Conservation (phyloP, 2,113 vertebrate species). For the Cavia aperea region DNA sequence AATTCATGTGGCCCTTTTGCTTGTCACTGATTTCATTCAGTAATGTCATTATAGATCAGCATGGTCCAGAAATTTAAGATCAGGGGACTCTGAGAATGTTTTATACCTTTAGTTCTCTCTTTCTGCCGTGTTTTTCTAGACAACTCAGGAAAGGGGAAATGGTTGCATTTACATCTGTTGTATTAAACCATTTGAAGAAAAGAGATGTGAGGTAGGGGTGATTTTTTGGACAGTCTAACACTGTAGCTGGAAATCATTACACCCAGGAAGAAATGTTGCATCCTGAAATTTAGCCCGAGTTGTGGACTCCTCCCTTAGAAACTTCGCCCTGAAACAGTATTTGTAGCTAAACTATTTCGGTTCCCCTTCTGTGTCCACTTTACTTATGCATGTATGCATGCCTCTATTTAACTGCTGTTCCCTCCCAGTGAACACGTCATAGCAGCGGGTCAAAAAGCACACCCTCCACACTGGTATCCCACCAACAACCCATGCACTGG, state of each 20-base stretch:
- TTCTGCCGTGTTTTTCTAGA: neutral
- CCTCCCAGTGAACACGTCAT: neutral
- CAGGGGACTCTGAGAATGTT: neutral
- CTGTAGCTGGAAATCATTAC: neutral
- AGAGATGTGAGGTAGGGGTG: neutral
- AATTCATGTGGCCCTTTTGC: neutral
- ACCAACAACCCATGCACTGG: neutral
- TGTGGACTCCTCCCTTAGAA: neutral
- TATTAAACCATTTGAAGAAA: neutral
- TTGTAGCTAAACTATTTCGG: rapidly evolving
- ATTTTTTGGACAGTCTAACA: neutral
- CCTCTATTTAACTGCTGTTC: neutral
- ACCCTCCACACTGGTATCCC: rapidly evolving
- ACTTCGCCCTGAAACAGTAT: neutral
- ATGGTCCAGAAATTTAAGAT: neutral
- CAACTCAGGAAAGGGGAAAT: neutral
- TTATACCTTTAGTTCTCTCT: neutral
- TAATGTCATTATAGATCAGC: neutral
- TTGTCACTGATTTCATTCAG: neutral
- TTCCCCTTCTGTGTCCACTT: rapidly evolving
- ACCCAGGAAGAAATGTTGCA: neutral
- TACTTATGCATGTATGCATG: neutral
- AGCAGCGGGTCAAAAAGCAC: neutral
- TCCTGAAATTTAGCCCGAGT: neutral
- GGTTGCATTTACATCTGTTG: neutral